Evolutionary conservation across 2,888 invertebrate species (phyloP).

Genomic region (Cepaea hortensis): DNA sequence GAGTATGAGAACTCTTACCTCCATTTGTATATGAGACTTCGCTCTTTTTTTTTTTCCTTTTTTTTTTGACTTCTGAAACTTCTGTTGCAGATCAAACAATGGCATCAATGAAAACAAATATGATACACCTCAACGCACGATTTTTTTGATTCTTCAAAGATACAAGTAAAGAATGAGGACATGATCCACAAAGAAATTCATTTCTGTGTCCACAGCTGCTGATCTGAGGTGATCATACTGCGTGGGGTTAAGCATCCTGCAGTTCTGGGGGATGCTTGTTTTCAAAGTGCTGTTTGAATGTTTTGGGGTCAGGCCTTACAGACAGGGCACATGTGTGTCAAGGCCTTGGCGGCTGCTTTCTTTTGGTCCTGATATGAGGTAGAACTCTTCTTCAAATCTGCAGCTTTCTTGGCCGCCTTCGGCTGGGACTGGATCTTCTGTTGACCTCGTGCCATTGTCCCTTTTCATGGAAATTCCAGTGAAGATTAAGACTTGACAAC

Average conservation of each 20-base stretch:
- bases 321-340: constrained; percentile 91
- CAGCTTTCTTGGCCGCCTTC: constrained; percentile 92
- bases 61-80: background rate
- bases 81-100: background rate
- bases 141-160: background rate
- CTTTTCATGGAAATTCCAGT: background rate
- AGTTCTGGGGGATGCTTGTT: constrained; percentile 93
- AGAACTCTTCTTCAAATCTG: constrained; percentile 83
- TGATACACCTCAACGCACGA: background rate
- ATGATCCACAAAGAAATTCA: background rate
- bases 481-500: constrained; percentile 9
- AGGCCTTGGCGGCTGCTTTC: constrained; percentile 94
- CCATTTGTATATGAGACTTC: too few relatives aligned
- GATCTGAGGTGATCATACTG: background rate
- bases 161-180: constrained; percentile 1
- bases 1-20: too few relatives aligned
- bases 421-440: constrained; percentile 99
- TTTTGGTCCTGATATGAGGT: constrained; percentile 91
- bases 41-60: too few relatives aligned
- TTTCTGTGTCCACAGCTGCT: background rate
- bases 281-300: constrained; percentile 99
- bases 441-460: constrained; percentile 95
- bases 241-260: constrained; percentile 75
- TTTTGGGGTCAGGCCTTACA: constrained; percentile 99
- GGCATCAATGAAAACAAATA: constrained; percentile 7